phyloP scores from a whole-genome alignment of 1,140 invertebrate genomes.

The Ptiloglossa arizonensis region DNA sequence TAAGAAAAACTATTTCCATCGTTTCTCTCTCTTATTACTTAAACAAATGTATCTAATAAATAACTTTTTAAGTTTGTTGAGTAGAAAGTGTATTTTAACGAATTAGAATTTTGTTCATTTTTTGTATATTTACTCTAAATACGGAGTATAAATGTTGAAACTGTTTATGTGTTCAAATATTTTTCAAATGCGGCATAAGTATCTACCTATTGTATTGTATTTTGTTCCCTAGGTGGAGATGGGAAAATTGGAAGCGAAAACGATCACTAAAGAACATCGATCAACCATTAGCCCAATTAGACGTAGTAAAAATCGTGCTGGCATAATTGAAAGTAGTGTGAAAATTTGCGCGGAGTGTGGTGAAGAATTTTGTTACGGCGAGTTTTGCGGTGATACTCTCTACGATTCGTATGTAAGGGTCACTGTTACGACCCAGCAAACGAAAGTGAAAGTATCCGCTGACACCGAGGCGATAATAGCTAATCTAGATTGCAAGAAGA shows the following conservation, averaged over 20 bases:
- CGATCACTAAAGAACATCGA: constrained; percentile 85
- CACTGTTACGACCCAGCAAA: constrained; percentile 55
- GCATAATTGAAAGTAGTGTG: constrained; percentile 89
- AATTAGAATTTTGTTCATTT: too few species aligned
- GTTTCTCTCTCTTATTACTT: too few species aligned
- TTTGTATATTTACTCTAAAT: too few species aligned
- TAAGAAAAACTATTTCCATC: too few species aligned
- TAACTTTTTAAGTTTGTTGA: too few species aligned
- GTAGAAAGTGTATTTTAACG: too few species aligned
- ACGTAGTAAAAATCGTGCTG: constrained; percentile 89
- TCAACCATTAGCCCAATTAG: constrained; percentile 85
- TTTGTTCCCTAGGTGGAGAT: constrained; percentile 86
- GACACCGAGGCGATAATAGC: constrained; percentile 77
- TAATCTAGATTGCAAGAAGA: constrained; percentile 65
- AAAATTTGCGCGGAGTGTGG: constrained; percentile 90
- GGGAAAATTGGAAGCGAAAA: constrained; percentile 89
- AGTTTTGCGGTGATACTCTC: constrained; percentile 81
- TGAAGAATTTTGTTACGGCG: constrained; percentile 92
- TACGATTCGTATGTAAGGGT: constrained; percentile 81
- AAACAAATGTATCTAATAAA: too few species aligned
- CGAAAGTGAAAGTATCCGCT: constrained; percentile 71
- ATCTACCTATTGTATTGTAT: too few species aligned
- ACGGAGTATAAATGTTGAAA: too few species aligned
- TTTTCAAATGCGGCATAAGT: too few species aligned
- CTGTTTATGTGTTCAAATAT: too few species aligned